Evolutionary conservation across 1,140 invertebrate genomes (phyloP).

Genomic region (Atopsyche davidsoni): DNA sequence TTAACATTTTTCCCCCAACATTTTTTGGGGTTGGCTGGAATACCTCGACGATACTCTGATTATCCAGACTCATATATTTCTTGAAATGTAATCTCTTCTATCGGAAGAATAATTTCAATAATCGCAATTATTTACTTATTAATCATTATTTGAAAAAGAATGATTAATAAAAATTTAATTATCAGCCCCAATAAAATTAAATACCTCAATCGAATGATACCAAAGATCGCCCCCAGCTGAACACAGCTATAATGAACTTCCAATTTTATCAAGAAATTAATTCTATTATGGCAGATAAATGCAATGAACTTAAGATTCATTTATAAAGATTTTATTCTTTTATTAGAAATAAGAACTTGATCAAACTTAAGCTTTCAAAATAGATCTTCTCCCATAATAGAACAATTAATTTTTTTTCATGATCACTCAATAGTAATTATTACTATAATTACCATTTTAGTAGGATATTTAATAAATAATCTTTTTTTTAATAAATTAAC

Average conservation of each 20-base stretch:
- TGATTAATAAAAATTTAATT: slow-evolving; percentile 28
- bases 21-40: slow-evolving; percentile 66
- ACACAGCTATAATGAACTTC: slow-evolving; percentile 42
- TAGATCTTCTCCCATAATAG: slow-evolving; percentile 51
- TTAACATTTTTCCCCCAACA: slow-evolving; percentile 71
- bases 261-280: slow-evolving; percentile 36
- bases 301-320: slow-evolving; percentile 53
- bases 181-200: slow-evolving; percentile 33
- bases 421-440: slow-evolving; percentile 52
- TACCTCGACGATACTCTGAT: slow-evolving; percentile 67
- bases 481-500: slow-evolving; percentile 47
- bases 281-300: slow-evolving; percentile 52
- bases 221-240: slow-evolving; percentile 40
- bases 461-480: slow-evolving; percentile 51
- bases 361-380: slow-evolving; percentile 50
- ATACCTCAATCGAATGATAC: slow-evolving; percentile 45
- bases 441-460: slow-evolving; percentile 53
- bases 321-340: slow-evolving; percentile 51
- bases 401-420: slow-evolving; percentile 56
- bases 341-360: slow-evolving; percentile 50
- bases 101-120: slow-evolving; percentile 48
- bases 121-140: slow-evolving; percentile 44
- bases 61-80: slow-evolving; percentile 49
- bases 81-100: slow-evolving; percentile 46
- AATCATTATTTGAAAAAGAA: slow-evolving; percentile 32